Base-by-base conservation (phyloP, 2,888 invertebrate species). In the Brachyptera risi region DNA sequence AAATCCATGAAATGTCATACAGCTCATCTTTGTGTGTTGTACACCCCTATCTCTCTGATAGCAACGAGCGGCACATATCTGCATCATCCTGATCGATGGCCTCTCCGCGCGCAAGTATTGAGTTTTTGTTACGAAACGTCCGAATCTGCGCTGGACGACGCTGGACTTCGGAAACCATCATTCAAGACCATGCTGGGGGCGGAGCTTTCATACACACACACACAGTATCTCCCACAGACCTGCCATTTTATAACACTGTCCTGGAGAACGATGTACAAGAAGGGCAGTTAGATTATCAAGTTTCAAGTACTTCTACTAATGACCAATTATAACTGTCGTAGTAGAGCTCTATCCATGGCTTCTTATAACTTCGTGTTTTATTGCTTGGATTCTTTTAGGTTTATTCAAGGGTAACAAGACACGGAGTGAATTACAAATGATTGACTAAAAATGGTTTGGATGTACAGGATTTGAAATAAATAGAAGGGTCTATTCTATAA, bases 101-200 rank as follows among this genome's bases (percentile, higher is more conserved):
- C 21, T 15, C 42, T n/a, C n/a, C n/a, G n/a, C n/a, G n/a, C n/a
- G n/a, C n/a, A 9, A 19, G 17, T 42, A 42, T 42, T 21, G 40
- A 42, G 42, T 42, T 42, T 42, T 42, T 42, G 42, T 13, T n/a
- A 5, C 42, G 19, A 21, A 42, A 42, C 42, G 38, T 38, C 38
- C 38, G 38, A 38, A 42, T 42, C 42, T 42, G 42, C 42, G 42
- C 42, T 42, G 42, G 42, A 42, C 42, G 21, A 21, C 42, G 42
- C 2, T 21, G 15, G 15, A 19, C 19, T 17, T 15, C 42, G 42
- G 21, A 42, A 42, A 42, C 17, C 42, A 42, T 42, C 21, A 42
- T 42, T 42, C 42, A 42, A 19, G 17, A 17, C 42, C 42, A 17
- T 21, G 38, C 5, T 3, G 2, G 21, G 42, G 42, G 42, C 42